Evolutionary conservation across 1,140 invertebrate genomes (phyloP).

Genomic region (Muscidifurax raptorellus): DNA sequence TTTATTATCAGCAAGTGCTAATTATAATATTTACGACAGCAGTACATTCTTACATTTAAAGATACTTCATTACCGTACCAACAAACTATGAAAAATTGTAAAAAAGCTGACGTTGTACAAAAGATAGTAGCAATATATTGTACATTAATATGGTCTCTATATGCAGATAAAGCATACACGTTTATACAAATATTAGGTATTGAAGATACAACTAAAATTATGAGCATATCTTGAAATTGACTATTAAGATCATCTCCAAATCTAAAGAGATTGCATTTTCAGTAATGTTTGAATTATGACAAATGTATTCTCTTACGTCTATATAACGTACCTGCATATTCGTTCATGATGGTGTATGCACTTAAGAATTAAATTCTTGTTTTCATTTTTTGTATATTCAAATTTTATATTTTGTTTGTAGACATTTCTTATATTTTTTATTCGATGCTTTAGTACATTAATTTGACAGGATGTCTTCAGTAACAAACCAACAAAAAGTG

Average conservation of each 20-base stretch:
- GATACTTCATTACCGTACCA: constrained; percentile 27
- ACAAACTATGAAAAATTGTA: constrained; percentile 28
- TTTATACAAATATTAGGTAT: constrained; percentile 32
- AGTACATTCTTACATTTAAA: constrained; percentile 10
- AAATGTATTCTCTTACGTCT: background rate
- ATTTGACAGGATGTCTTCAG: background rate
- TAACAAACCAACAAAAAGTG: constrained; percentile 16
- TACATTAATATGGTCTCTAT: background rate
- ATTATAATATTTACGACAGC: too few relatives aligned
- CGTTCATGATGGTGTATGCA: constrained; percentile 4
- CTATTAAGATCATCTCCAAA: constrained; percentile 1
- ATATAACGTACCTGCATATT: background rate
- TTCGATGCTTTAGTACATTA: background rate
- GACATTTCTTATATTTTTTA: background rate
- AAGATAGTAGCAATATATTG: background rate
- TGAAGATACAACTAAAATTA: background rate
- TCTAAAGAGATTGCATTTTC: background rate
- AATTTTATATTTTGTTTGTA: background rate
- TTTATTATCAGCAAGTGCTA: background rate
- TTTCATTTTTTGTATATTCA: background rate
- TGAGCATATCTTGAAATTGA: constrained; percentile 1
- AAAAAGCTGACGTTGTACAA: background rate
- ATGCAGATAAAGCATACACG: constrained; percentile 9
- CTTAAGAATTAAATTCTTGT: background rate
- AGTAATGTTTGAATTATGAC: background rate